A percentile compares a stretch with the other conserved stretches of the same genome.
These are phyloP conservation scores for Phataginus tetradactyla DNA, from an alignment of 2,797 vertebrate species.

Conservation along the genomic window DNA sequence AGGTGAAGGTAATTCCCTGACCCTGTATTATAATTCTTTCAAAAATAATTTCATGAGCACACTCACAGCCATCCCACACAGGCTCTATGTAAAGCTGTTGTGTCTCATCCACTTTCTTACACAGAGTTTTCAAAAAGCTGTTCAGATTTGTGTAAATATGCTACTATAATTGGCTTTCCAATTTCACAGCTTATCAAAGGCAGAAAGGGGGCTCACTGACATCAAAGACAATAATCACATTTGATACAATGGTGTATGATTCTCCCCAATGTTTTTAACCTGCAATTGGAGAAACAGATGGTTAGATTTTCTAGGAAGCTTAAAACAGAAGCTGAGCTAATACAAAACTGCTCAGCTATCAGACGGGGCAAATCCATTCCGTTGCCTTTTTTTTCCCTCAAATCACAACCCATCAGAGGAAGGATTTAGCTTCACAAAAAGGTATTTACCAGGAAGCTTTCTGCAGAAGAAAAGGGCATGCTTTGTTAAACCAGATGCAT, in stretches of 20 bases:
- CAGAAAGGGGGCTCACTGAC: conserved; percentile 58
- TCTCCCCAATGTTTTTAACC: conserved; percentile 86
- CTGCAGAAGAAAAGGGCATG: conserved; percentile 84
- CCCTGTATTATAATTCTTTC: not conserved
- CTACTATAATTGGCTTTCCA: conserved; percentile 82
- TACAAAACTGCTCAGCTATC: conserved; percentile 87
- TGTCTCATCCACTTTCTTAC: conserved; percentile 76
- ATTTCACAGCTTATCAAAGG: conserved; percentile 82
- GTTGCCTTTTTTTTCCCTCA: not conserved
- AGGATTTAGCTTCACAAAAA: conserved; percentile 85
- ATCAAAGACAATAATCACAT: conserved; percentile 85
- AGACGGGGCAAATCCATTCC: conserved; percentile 86
- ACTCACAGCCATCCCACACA: not conserved
- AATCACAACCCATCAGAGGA: conserved; percentile 83
- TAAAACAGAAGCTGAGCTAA: conserved; percentile 89
- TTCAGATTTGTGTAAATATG: conserved; percentile 80
- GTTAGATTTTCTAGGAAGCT: conserved; percentile 89
- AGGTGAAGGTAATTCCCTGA: conserved; percentile 53
- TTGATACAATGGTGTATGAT: conserved; percentile 84
- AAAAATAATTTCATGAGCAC: conserved; percentile 62
- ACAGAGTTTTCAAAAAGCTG: conserved; percentile 72
- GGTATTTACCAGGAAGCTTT: conserved; percentile 85
- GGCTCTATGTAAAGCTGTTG: conserved; percentile 68
- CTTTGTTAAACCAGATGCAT: conserved; percentile 89
- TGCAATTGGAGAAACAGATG: conserved; percentile 89